Conservation (phyloP, 2,113 vertebrate species). For the Dicentrarchus labrax region DNA sequence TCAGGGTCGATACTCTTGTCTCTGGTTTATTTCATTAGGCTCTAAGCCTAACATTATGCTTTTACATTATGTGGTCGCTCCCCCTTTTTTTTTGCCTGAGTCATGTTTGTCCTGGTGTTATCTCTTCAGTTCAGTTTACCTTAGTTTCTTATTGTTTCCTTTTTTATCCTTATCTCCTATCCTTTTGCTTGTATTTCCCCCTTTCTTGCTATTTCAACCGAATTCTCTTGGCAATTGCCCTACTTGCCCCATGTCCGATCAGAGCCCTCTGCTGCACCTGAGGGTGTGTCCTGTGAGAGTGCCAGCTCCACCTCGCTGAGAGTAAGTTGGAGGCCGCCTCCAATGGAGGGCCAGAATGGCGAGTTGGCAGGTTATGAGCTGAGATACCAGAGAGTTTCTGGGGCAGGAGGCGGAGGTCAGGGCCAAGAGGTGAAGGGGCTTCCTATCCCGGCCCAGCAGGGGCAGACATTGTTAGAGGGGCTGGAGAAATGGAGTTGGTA, state of each 20-base stretch:
- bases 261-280: conserved; percentile 95
- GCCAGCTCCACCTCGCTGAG: conserved; percentile 93
- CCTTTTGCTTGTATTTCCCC: conserved; percentile 80
- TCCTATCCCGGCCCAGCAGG: conserved; percentile 86
- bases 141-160: conserved; percentile 69
- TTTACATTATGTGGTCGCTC: conserved; percentile 63
- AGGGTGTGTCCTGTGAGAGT: conserved; percentile 93
- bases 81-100: conserved; percentile 34
- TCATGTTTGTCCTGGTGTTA: conserved; percentile 58
- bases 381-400: conserved; percentile 89
- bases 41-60: conserved; percentile 58
- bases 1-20: conserved; percentile 75
- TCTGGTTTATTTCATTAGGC: conserved; percentile 74
- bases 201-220: conserved; percentile 83
- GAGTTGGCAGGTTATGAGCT: conserved; percentile 93
- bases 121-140: conserved; percentile 66
- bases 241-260: conserved; percentile 79
- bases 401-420: conserved; percentile 82
- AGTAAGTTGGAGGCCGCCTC: conserved; percentile 95
- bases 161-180: conserved; percentile 70
- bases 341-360: conserved; percentile 90
- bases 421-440: conserved; percentile 85
- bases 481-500: conserved; percentile 98
- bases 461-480: conserved; percentile 87
- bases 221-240: conserved; percentile 56